These are phyloP conservation scores for Tenualosa thibaudeaui DNA, from an alignment of 2,797 vertebrate genomes.

Conservation along the genomic window DNA sequence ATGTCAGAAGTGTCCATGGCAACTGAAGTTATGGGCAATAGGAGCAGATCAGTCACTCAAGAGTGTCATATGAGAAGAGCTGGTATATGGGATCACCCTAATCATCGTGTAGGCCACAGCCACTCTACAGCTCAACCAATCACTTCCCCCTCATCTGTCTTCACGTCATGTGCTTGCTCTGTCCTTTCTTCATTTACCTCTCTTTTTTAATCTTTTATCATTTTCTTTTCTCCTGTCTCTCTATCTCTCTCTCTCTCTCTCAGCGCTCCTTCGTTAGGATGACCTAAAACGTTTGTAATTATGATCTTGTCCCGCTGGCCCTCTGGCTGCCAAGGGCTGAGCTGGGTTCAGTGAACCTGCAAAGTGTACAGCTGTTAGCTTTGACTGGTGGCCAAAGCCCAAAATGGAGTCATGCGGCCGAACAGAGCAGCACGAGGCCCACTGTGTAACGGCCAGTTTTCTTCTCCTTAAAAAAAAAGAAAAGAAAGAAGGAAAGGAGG, in stretches of 20 bases:
- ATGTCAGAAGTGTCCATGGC: not conserved
- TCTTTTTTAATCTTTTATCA: not conserved
- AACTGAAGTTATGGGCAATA: not conserved
- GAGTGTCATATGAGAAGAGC: not conserved
- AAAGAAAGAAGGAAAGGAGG: not conserved
- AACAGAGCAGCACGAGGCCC: slow-evolving; percentile 75
- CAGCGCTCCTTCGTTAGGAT: slow-evolving; percentile 74
- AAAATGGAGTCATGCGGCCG: slow-evolving; percentile 79
- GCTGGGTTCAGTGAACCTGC: slow-evolving; percentile 88
- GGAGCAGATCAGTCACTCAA: not conserved
- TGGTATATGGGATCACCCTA: not conserved
- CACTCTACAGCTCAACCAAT: not conserved
- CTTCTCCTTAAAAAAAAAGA: not conserved
- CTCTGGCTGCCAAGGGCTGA: slow-evolving; percentile 79
- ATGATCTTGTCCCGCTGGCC: slow-evolving; percentile 85
- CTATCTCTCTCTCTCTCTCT: slow-evolving; percentile 13
- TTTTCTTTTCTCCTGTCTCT: not conserved
- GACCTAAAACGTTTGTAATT: slow-evolving; percentile 91
- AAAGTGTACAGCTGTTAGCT: slow-evolving; percentile 92
- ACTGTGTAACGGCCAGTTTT: slow-evolving; percentile 66
- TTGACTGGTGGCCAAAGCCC: slow-evolving; percentile 91
- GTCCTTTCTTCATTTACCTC: not conserved
- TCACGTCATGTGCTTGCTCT: not conserved
- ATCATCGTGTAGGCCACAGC: not conserved
- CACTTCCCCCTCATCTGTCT: not conserved